Percentiles rank a stretch among this genome's conserved stretches.
Conservation (phyloP, 2,797 vertebrate genomes). For the Phaenicophaeus curvirostris region DNA sequence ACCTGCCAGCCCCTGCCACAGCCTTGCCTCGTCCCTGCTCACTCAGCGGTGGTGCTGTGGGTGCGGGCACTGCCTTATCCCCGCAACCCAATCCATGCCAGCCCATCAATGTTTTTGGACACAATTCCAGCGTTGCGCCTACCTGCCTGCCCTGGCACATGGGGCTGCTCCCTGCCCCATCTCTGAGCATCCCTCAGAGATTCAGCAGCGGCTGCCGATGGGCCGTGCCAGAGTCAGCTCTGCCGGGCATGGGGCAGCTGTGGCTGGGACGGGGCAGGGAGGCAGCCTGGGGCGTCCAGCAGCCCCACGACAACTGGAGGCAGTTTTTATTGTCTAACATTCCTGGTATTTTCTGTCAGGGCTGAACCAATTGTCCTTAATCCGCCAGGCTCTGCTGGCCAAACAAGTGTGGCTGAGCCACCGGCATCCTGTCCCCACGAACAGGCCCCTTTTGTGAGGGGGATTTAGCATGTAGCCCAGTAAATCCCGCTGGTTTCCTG, state of each 20-base stretch:
- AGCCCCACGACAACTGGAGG: slow-evolving; percentile 67
- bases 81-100: background rate
- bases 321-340: slow-evolving; percentile 76
- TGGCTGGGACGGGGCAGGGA: background rate
- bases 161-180: background rate
- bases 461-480: slow-evolving; percentile 72
- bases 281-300: background rate
- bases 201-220: accelerated
- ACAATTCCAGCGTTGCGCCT: background rate
- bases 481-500: slow-evolving; percentile 78
- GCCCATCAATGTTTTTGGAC: background rate
- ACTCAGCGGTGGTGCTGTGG: background rate
- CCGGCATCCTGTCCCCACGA: slow-evolving; percentile 67
- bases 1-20: background rate
- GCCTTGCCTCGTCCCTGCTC: accelerated
- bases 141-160: accelerated
- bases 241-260: background rate
- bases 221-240: background rate
- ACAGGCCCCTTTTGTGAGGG: slow-evolving; percentile 76
- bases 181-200: background rate
- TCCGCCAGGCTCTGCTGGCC: slow-evolving; percentile 73
- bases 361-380: slow-evolving; percentile 79
- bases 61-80: background rate
- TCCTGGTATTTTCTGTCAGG: slow-evolving; percentile 78
- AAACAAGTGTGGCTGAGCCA: slow-evolving; percentile 75